Evolutionary conservation across 2,797 vertebrate species (phyloP), one percentile per base, ranked within the genome.

Genomic region (Kryptopterus vitreolus): DNA sequence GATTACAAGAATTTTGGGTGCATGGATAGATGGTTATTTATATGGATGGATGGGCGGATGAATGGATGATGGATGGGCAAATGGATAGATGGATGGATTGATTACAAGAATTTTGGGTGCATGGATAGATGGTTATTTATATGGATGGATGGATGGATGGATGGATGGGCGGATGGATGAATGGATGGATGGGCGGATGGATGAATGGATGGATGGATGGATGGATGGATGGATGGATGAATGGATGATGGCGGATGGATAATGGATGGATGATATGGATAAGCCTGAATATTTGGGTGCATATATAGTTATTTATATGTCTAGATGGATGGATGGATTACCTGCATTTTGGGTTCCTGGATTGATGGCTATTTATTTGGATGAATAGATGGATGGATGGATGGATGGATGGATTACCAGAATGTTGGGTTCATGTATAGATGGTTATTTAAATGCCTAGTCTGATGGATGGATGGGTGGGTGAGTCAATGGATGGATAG

Each of bases 401-500:
- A 24, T 58, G 20, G 12, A 8, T 33, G 10, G 3, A n/a, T 62
- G 48, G 48, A 16, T 46, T 5, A 46, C 2, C 16, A n/a, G 61
- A 7, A 63, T 18, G 12, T 2, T 24, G 6, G 3, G 53, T 63
- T 24, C 10, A 59, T 10, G 46, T 24, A 43, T 35, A 15, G n/a
- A 9, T 77, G 12, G 46, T n/a, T 35, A 3, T 1, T n/a, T 62
- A 1, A 29, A 58, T 6, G 38, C 33, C 13, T 24, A 12, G 3
- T 11, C 15, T 4, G 3, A 98, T 75, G 35, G 11, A 43, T 43
- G 6, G 0, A 59, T 59, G 15, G 4, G 18, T 26, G 18, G 33
- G 5, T 57, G 0, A 1, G 16, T 73, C 31, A 18, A 35, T 52
- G 3, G 4, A 18, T 53, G 4, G 35, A 22, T 72, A 3, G 5